Base-by-base conservation (phyloP, 1,140 invertebrate species). In the Heliconius melpomene region DNA sequence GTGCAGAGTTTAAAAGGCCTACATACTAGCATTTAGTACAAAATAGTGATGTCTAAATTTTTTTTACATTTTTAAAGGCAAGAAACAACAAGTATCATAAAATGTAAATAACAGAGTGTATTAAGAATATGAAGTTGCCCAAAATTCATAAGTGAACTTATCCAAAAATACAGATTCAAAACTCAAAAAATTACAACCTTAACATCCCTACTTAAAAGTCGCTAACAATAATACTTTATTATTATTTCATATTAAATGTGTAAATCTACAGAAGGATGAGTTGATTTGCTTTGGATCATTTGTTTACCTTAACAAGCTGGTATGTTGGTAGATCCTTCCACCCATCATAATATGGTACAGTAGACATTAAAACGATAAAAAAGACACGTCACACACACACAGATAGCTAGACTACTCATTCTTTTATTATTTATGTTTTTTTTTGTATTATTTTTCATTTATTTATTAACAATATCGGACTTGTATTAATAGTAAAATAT, bases 301-400 rank as follows among this genome's bases (percentile, higher is more conserved):
- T 88, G 80, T 90, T 95, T 95, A 95, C 95, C 94, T 95, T 95
- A 93, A 95, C 92, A 93, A 95, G 95, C 94, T 95, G 94, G 92
- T 95, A 95, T 92, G 95, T 94, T 93, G 95, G 95, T 93, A 95
- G 94, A 91, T 95, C 95, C 95, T 95, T 95, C 90, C 92, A 92
- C 90, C 91, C 91, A 92, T 91, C 89, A 92, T 90, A 88, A 89
- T 91, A 93, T 90, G 90, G 91, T 91, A 94, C 87, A 94, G 92
- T 90, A 89, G 91, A 94, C 90, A 92, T 93, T 93, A 94, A 94
- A 94, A 94, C 90, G 89, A 93, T 89, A 94, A 94, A 94, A 92
- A 92, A 94, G 85, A 94, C 91, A 91, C 91, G 89, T 94, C 93
- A 94, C 92, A 93, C 89, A 91, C 89, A 92, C 90, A 94, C 88